Evolutionary conservation across 1,140 invertebrate species (phyloP), one percentile per base, ranked within the genome.

Genomic region (Zaprionus capensis): DNA sequence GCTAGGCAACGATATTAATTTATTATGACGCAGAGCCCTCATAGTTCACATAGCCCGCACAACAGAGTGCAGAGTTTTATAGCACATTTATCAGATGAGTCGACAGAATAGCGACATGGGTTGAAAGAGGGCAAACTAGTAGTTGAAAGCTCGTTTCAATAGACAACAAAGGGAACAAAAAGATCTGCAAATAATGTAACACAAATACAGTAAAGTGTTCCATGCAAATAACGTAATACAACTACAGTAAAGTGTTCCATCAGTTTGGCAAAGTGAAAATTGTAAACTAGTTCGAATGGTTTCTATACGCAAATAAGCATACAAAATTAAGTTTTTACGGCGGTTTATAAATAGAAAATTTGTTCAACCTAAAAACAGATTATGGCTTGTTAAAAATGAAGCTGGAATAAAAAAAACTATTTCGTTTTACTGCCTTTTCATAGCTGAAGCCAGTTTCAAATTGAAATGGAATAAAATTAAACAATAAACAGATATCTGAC

Each of bases 21-120:
- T 62, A 68, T 69, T 73, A 61, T 73, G 65, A 65, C 38, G 31
- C 46, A 65, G 12, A 34, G 11, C n/a, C 12, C 26, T 44, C 22
- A 2, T 12, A 20, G 28, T 57, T 57, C 28, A 17, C 28, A 17
- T 5, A 41, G 41, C 17, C 34, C 20, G 22, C 20, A 41, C 34
- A 20, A 14, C 34, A 38, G 31, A 12, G 20, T 7, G 59, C 15
- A 12, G 15, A 24, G n/a, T 61, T 44, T 44, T 38, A 44, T 57
- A 57, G 53, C 20, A 64, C 56, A 65, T 64, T 71, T 64, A 71
- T 49, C 20, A 20, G 59, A 41, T 34, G 38, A 46, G 58, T 31
- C 22, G 44, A 34, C 44, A 20, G 26, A 46, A 62, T 28, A 46
- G n/a, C 59, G n/a, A n/a, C n/a, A 62, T 7, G 20, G 22, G 58